Conservation (phyloP, 2,113 vertebrate species). For the Geococcyx californianus region DNA sequence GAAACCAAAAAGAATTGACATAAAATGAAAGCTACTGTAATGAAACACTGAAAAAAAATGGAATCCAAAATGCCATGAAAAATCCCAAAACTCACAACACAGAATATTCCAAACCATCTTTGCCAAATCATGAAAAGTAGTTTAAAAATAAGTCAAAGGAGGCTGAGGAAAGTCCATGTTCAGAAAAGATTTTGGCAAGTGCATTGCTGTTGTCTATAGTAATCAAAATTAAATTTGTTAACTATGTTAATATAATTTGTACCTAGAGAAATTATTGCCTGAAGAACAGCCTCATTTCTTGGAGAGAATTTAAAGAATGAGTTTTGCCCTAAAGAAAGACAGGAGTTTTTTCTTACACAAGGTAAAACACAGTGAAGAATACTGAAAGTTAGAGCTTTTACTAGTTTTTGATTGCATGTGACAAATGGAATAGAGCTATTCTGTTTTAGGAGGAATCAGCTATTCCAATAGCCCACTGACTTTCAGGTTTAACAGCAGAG, state of each 20-base stretch:
- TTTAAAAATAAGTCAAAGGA: background rate
- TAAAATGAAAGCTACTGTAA: rapidly evolving
- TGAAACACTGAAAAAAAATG: background rate
- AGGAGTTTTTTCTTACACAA: background rate
- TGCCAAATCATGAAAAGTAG: background rate
- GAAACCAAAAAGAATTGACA: background rate
- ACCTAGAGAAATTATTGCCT: background rate
- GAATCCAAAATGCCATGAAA: background rate
- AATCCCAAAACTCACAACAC: background rate
- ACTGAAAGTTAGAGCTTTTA: background rate
- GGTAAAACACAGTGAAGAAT: background rate
- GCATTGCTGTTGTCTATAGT: background rate
- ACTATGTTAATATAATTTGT: background rate
- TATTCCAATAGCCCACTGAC: background rate
- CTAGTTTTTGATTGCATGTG: background rate
- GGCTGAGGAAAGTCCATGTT: rapidly evolving
- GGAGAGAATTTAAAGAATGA: background rate
- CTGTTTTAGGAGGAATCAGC: background rate
- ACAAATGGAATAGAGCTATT: background rate
- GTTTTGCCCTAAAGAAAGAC: background rate
- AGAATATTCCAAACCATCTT: background rate
- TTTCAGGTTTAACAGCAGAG: background rate
- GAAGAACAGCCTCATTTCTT: background rate
- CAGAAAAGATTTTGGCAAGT: background rate
- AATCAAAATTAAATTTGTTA: background rate